A percentile compares a stretch with the other conserved stretches of the same genome.
Conservation (phyloP, 2,888 invertebrate species). For the Tyria jacobaeae region DNA sequence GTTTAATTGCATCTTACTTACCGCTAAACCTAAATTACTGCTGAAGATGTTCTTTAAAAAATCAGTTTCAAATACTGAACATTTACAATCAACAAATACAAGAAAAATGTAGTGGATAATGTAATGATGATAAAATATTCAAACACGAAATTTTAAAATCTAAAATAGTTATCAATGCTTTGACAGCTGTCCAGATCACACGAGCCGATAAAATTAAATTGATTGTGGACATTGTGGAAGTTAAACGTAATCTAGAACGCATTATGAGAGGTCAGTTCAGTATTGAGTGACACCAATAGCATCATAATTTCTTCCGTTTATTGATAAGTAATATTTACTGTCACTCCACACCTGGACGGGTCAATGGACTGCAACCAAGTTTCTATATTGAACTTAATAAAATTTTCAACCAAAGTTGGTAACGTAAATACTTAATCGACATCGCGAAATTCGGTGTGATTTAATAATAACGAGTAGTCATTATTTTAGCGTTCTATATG, state of each 20-base stretch:
- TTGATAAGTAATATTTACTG: constrained; percentile 77
- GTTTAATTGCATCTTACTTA: too few species aligned
- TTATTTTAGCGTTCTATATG: constrained; percentile 57
- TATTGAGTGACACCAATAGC: constrained; percentile 70
- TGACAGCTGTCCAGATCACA: constrained; percentile 69
- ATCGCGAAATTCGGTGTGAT: constrained; percentile 50
- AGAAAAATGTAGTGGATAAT: constrained; percentile 3
- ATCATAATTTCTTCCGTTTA: constrained; percentile 79
- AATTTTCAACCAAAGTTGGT: constrained; percentile 63
- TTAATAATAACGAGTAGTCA: constrained; percentile 49
- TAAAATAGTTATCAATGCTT: constrained; percentile 57
- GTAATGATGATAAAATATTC: constrained; percentile 6
- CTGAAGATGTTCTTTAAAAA: too few species aligned
- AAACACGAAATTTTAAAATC: constrained; percentile 21
- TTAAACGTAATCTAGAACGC: constrained; percentile 69
- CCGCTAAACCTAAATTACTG: too few species aligned
- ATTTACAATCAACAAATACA: background rate
- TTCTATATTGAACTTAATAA: constrained; percentile 64
- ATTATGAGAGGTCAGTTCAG: constrained; percentile 82
- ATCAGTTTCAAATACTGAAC: background rate
- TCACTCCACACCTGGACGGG: constrained; percentile 78
- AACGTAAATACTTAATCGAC: constrained; percentile 63
- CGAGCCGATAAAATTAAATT: constrained; percentile 64
- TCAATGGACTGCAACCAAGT: constrained; percentile 68
- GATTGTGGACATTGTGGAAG: constrained; percentile 64